Evolutionary conservation across 64 coral and sea anemone species (phyloP).

Genomic region (Pocillopora damicornis): DNA sequence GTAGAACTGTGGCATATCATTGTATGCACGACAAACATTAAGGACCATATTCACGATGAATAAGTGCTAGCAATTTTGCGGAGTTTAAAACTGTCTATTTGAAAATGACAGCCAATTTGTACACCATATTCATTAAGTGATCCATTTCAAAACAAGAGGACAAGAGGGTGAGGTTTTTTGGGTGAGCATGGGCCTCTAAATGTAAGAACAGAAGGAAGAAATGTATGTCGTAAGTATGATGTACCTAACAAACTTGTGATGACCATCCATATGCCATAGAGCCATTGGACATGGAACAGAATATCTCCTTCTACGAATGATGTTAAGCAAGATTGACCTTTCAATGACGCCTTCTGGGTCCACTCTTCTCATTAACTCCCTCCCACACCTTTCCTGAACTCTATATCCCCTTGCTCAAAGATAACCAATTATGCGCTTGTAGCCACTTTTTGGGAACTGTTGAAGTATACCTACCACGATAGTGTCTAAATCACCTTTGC

Average conservation of each 20-base stretch:
- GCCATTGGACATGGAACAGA: conserved; percentile 41
- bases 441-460: conserved; percentile 56
- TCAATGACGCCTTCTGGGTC: conserved; percentile 59
- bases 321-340: conserved; percentile 48
- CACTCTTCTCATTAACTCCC: conserved; percentile 26
- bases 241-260: conserved; percentile 14
- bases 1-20: too few relatives aligned
- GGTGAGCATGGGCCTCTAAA: too few relatives aligned
- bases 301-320: conserved; percentile 40
- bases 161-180: too few relatives aligned
- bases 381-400: conserved; percentile 35
- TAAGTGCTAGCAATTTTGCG: too few relatives aligned
- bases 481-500: conserved; percentile 29
- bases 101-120: too few relatives aligned
- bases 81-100: too few relatives aligned
- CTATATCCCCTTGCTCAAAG: conserved; percentile 34
- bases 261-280: conserved; percentile 37
- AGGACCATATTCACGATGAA: too few relatives aligned
- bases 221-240: not conserved
- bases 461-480: conserved; percentile 31
- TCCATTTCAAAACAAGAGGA: too few relatives aligned
- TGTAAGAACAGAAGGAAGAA: not conserved
- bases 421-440: conserved; percentile 40
- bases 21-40: too few relatives aligned
- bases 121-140: too few relatives aligned